phyloP scores from a whole-genome alignment of 2,113 vertebrate genomes.

The Clarias macrocephalus region DNA sequence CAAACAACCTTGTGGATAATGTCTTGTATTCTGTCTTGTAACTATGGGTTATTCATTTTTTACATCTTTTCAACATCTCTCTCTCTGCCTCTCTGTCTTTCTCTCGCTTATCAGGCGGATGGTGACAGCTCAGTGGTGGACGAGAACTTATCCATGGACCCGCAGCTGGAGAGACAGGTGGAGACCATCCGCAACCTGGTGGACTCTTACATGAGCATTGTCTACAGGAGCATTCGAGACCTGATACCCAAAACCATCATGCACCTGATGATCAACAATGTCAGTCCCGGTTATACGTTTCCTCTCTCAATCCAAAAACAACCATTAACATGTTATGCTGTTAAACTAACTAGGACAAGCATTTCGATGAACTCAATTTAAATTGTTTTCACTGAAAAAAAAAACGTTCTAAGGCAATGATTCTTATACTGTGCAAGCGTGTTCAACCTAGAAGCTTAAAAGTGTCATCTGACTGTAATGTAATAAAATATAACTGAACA shows the following conservation, averaged over 20 bases:
- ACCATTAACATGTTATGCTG: constrained; percentile 54
- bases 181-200: constrained; percentile 91
- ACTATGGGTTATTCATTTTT: not conserved
- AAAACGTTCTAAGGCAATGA: not conserved
- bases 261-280: constrained; percentile 92
- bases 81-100: constrained; percentile 5
- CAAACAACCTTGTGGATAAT: not conserved
- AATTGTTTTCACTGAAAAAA: not conserved
- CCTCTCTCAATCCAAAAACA: not conserved
- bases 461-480: not conserved
- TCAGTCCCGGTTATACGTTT: constrained; percentile 49
- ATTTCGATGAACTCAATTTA: not conserved
- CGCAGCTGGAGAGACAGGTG: constrained; percentile 90
- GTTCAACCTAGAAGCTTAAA: not conserved
- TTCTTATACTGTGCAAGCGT: not conserved
- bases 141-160: constrained; percentile 85
- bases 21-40: not conserved
- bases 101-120: constrained; percentile 69
- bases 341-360: not conserved
- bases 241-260: constrained; percentile 94
- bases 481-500: not conserved
- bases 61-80: not conserved
- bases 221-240: constrained; percentile 87
- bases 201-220: constrained; percentile 91
- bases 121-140: constrained; percentile 73